Base-by-base conservation (phyloP, 2,113 vertebrate genomes). In the Paedocypris sp. region DNA sequence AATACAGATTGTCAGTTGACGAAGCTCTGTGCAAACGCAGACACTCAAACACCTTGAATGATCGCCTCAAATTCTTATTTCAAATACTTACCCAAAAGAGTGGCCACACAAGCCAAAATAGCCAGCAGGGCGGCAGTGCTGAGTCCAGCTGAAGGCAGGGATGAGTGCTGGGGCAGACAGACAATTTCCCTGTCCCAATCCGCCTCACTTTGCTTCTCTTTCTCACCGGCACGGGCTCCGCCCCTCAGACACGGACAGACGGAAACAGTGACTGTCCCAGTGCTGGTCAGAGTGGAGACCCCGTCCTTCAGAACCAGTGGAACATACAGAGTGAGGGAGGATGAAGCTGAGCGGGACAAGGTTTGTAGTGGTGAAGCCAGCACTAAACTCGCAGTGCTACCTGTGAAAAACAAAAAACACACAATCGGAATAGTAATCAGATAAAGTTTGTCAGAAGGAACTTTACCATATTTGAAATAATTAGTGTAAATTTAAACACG, bases 81-180 rank as follows among this genome's bases (percentile, higher is more conserved):
- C n/a, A n/a, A n/a, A 35, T 33, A 33, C 48, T 84, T 83, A 92
- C 91, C 91, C 36, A 93, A 73, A n/a, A 93, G 79, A 1, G 90
- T 91, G 35, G 87, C 85, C 3, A 89, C 81, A 26, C 90, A 92
- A 46, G 90, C 89, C 56, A 92, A 61, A 56, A 93, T 91, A 28
- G 91, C 91, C 62, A 93, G 82, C 72, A 93, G 78, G 60, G 91
- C 90, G 0, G 87, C 88, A 0, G 89, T 91, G 69, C 90, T 91
- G 79, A 91, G 90, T 6, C 89, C 90, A 1, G 86, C 82, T 0
- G 90, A 78, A 0, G 89, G 88, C 41, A 84, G 68, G 2, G 85
- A 79, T 49, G 88, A 88, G 59, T 81, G 83, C 72, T 84, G 83
- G 22, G 85, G 86, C 29, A 86, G 77, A 69, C 86, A 88, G 43